phyloP scores from a whole-genome alignment of 2,797 vertebrate genomes.

The Nannoperca australis region DNA sequence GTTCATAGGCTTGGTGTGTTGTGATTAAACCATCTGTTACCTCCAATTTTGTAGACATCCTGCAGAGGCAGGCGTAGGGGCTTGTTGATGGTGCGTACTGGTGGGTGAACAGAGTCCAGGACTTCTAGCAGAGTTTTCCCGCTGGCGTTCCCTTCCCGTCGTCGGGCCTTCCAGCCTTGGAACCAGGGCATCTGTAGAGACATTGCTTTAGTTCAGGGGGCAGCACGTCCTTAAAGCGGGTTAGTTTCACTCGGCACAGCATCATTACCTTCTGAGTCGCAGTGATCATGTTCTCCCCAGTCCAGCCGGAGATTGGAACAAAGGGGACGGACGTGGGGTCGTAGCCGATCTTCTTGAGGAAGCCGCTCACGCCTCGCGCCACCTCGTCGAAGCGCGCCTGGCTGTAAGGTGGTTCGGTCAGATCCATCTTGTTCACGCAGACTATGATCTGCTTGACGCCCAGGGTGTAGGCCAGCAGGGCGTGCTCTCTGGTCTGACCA shows the following conservation, averaged over 20 bases:
- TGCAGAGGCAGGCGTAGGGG: conserved; percentile 87
- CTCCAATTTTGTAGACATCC: conserved; percentile 90
- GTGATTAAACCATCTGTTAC: conserved; percentile 40
- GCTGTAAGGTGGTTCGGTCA: conserved; percentile 85
- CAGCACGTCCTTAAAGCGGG: not conserved
- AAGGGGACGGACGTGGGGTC: conserved; percentile 82
- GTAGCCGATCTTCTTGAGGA: conserved; percentile 88
- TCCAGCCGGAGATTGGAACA: conserved; percentile 87
- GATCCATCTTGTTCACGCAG: conserved; percentile 89
- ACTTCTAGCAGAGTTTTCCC: conserved; percentile 86
- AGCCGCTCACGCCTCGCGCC: conserved; percentile 79
- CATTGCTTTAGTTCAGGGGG: accelerated
- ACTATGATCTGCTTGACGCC: conserved; percentile 90
- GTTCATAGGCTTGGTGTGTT: not conserved
- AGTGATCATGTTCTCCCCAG: conserved; percentile 86
- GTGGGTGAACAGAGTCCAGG: conserved; percentile 83
- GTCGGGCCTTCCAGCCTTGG: conserved; percentile 85
- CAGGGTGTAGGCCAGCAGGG: conserved; percentile 87
- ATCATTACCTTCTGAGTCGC: conserved; percentile 82
- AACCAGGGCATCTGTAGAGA: conserved; percentile 86
- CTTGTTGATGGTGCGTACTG: conserved; percentile 83
- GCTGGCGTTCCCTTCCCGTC: conserved; percentile 71
- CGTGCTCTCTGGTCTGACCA: conserved; percentile 89
- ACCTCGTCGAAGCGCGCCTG: conserved; percentile 88
- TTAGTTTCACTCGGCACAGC: no score